Evolutionary conservation across 2,888 invertebrate species (phyloP).

Genomic region (Meliscaeva auricollis): DNA sequence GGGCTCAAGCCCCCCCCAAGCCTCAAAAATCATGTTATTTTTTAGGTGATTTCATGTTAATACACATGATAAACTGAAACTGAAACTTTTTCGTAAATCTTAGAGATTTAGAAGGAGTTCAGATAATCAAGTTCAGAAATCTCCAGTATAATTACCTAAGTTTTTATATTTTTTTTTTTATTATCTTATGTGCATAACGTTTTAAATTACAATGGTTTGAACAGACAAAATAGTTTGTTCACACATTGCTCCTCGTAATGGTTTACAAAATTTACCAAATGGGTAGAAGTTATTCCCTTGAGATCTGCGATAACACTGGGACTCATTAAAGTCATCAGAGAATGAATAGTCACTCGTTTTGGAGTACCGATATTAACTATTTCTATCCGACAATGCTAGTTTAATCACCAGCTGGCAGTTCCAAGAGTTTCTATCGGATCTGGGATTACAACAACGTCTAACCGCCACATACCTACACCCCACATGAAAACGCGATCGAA

Average conservation of each 20-base stretch:
- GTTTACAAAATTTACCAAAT: not conserved
- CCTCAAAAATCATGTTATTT: not conserved
- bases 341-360: not conserved
- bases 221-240: not conserved
- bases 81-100: no score
- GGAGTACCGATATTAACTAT: not conserved
- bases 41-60: no score
- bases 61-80: no score
- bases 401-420: not conserved
- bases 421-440: not conserved
- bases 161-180: no score
- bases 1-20: no score
- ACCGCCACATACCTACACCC: not conserved
- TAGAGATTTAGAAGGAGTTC: no score
- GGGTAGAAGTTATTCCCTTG: not conserved
- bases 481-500: constrained; percentile 22
- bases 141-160: no score
- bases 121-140: no score
- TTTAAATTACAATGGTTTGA: no score
- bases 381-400: not conserved
- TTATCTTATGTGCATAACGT: no score
- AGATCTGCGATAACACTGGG: not conserved
- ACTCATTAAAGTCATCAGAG: not conserved
- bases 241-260: not conserved
- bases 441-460: not conserved